These are phyloP conservation scores for Seira sanloemensis DNA, from an alignment of 2,888 invertebrate species.

Conservation along the genomic window DNA sequence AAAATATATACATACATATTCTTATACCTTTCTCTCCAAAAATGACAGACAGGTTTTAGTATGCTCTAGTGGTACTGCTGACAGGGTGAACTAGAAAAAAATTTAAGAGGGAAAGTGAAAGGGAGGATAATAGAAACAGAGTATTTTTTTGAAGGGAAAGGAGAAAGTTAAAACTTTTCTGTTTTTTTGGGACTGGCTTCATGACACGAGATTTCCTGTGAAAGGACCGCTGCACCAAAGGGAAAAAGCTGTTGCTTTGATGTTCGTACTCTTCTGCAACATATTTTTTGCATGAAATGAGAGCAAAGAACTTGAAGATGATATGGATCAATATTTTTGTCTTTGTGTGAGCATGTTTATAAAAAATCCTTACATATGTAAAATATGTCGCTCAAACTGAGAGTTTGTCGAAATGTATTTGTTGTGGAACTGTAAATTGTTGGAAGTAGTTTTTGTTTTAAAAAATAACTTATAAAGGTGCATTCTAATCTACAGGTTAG, in stretches of 20 bases:
- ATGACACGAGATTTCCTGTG: background rate
- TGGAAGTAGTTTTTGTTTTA: too few relatives aligned
- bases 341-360: too few relatives aligned
- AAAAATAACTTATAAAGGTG: too few relatives aligned
- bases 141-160: background rate
- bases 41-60: slow-evolving; percentile 14
- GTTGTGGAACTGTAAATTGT: too few relatives aligned
- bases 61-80: background rate
- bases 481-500: too few relatives aligned
- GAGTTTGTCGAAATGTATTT: too few relatives aligned
- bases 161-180: background rate
- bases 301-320: background rate
- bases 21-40: background rate
- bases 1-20: too few relatives aligned
- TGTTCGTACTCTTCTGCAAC: background rate
- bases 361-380: too few relatives aligned
- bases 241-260: slow-evolving; percentile 1
- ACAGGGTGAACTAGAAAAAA: background rate
- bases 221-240: background rate
- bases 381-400: too few relatives aligned
- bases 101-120: background rate
- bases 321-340: background rate
- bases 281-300: background rate
- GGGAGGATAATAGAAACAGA: background rate
- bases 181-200: background rate